These are phyloP conservation scores for Gymnoscelis rufifasciata DNA, from an alignment of 2,888 invertebrate species.

Conservation along the genomic window DNA sequence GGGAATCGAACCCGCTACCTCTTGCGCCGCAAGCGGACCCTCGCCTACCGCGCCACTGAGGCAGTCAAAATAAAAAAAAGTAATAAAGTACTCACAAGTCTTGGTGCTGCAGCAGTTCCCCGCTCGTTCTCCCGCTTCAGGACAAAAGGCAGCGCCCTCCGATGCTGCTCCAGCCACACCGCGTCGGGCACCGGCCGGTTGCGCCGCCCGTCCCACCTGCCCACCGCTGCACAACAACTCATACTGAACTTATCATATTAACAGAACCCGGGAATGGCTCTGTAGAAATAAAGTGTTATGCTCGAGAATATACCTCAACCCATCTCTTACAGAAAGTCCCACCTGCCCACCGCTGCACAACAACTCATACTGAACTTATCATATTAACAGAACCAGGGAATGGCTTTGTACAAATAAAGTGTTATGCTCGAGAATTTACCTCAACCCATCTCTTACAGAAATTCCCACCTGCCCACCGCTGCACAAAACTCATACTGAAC, in stretches of 20 bases:
- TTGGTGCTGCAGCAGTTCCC: conserved; percentile 51
- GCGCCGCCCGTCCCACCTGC: conserved; percentile 68
- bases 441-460: too few species aligned
- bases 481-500: conserved; percentile 21
- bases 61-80: too few species aligned
- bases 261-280: too few species aligned
- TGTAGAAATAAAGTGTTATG: too few species aligned
- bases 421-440: too few species aligned
- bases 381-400: too few species aligned
- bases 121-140: conserved; percentile 72
- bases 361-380: conserved; percentile 10
- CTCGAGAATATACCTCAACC: too few species aligned
- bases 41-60: too few species aligned
- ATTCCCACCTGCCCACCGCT: conserved; percentile 62
- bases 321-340: too few species aligned
- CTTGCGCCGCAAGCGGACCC: too few species aligned
- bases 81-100: conserved; percentile 55
- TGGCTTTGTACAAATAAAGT: too few species aligned
- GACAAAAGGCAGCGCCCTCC: conserved; percentile 71
- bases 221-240: conserved; percentile 38
- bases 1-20: too few species aligned
- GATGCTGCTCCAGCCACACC: conserved; percentile 73
- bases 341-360: conserved; percentile 48
- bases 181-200: conserved; percentile 73
- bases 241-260: conserved; percentile 1